phyloP scores from a whole-genome alignment of 2,113 vertebrate species.

The Saguinus midas region DNA sequence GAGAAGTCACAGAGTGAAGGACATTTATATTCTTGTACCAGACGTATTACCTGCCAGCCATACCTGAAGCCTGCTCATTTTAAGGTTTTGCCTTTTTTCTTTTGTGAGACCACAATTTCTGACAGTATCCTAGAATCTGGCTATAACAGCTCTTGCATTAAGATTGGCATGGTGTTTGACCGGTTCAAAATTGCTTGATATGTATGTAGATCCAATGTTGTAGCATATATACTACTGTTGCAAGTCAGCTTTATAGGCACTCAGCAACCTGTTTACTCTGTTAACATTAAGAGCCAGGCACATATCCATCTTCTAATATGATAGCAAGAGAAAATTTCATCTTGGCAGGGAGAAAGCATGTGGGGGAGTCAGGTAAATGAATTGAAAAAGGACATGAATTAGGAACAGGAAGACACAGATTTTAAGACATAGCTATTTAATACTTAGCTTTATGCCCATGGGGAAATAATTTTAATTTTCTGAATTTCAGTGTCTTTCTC shows the following conservation, averaged over 20 bases:
- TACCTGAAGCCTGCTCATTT: not conserved
- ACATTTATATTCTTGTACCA: not conserved
- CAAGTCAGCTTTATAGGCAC: not conserved
- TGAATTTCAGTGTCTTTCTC: not conserved
- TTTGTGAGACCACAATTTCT: not conserved
- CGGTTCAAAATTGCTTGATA: not conserved
- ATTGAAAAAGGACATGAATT: not conserved
- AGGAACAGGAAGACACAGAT: not conserved
- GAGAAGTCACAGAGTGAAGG: not conserved
- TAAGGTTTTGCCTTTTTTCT: not conserved
- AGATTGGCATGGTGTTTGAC: constrained; percentile 2
- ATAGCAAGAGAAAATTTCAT: not conserved
- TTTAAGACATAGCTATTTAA: not conserved
- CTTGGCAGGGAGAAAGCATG: not conserved
- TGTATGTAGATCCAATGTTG: not conserved
- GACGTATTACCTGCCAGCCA: not conserved
- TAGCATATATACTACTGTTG: not conserved
- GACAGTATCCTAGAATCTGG: not conserved
- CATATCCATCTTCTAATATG: not conserved
- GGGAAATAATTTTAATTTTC: not conserved
- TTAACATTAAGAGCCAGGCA: not conserved
- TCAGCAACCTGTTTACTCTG: not conserved
- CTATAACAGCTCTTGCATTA: not conserved
- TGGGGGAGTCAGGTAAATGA: not conserved
- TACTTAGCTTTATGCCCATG: not conserved